Percentiles rank a stretch among this genome's conserved stretches.
These are phyloP conservation scores for Xiphorhynchus erythropygius DNA, from an alignment of 2,797 vertebrate genomes.

Conservation along the genomic window DNA sequence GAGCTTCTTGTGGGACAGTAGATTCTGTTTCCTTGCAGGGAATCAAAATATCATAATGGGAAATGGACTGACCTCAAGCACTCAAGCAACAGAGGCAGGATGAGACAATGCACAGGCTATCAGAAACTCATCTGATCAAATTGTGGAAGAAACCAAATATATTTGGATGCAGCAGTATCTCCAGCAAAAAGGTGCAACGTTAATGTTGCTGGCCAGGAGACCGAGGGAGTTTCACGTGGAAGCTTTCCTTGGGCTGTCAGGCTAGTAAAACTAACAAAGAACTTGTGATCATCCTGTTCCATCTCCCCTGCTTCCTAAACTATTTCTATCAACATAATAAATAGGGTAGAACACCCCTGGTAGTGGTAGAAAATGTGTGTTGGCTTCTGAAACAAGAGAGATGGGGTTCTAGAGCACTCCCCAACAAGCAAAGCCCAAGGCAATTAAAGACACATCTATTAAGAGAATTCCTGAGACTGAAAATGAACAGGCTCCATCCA, in stretches of 20 bases:
- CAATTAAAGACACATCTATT: neutral
- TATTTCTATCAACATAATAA: neutral
- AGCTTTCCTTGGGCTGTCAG: neutral
- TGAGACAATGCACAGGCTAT: neutral
- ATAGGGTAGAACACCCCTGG: neutral
- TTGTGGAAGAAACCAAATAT: neutral
- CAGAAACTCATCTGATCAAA: neutral
- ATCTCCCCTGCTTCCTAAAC: neutral
- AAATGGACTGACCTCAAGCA: neutral
- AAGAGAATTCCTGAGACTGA: neutral
- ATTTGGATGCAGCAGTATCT: neutral
- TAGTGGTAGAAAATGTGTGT: fast-evolving
- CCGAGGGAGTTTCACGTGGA: neutral
- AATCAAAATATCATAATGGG: neutral
- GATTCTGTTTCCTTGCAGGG: neutral
- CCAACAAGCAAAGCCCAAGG: neutral
- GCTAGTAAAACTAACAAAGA: neutral
- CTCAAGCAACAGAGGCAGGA: neutral
- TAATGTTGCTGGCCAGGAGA: neutral
- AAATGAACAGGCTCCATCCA: neutral
- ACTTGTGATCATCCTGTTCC: neutral
- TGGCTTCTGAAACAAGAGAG: neutral
- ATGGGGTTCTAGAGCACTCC: neutral
- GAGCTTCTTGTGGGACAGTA: neutral
- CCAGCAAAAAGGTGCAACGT: neutral